Base-by-base conservation (phyloP, 1,140 invertebrate genomes). In the Halictus rubicundus region DNA sequence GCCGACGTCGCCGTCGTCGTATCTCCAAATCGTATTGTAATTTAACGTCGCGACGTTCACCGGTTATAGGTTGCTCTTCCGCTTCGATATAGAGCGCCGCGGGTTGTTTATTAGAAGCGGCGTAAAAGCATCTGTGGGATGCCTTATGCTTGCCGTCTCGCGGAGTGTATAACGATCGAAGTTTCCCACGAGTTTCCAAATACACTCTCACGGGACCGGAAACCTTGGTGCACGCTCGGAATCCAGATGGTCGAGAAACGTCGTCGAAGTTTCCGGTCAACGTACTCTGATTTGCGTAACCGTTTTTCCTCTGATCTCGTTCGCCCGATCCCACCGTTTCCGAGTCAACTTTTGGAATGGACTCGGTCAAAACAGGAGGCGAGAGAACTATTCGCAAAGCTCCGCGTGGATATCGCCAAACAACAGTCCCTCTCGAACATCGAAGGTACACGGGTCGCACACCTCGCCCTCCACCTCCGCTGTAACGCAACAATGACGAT, bases 391-490 rank as follows among this genome's bases (percentile, higher is more conserved):
- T 93, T 21, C 96, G 90, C 7, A 97, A 90, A 0, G 96, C 96
- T 0, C 96, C 96, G 12, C 95, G 94, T 0, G 96, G 96, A 89
- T 97, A 97, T 72, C 95, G 90, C 96, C 96, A 97, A 5, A 93
- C 93, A 0, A 97, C 94, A 0, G 93, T 92, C 19, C 96, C 96
- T 68, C 95, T 95, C 3, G 95, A 94, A 85, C 96, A 97, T 27
- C 96, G 94, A 32, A 97, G 94, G 91, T 97, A 97, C 9, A 97
- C 96, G 0, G 96, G 96, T 39, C 95, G 95, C 10, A 97, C 96
- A 5, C 95, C 96, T 68, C 95, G 94, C 1, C 92, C 93, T 39
- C 91, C 91, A 12, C 92, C 91, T 32, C 90, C 91, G 72, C 92
- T 92, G 87, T 14, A 90, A 90, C 12, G 10, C 60, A 19, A 77